Percentiles rank a stretch among this genome's conserved stretches.
These are phyloP conservation scores for Globodera ellingtonae DNA, from an alignment of 1,140 invertebrate species.

Conservation along the genomic window DNA sequence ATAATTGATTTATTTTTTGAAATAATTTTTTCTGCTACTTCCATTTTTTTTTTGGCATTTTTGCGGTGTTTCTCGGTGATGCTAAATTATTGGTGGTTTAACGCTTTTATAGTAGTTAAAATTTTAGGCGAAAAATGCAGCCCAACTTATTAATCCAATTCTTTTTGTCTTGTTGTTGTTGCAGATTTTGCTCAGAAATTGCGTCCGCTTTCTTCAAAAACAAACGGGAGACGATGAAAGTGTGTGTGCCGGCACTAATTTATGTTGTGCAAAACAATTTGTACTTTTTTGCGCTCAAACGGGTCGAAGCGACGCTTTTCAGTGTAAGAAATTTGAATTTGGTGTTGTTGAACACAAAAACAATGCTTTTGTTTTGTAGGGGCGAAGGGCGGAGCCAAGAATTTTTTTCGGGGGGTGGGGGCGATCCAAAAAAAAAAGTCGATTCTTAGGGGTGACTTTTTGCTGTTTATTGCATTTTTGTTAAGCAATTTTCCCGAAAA, in stretches of 20 bases:
- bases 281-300: conserved; percentile 48
- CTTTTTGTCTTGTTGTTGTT: neutral
- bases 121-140: conserved; percentile 9
- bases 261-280: conserved; percentile 51
- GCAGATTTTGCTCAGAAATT: conserved; percentile 40
- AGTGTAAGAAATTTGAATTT: conserved; percentile 22
- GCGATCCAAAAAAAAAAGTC: no score
- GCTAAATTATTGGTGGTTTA: no score
- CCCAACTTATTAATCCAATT: neutral
- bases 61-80: neutral
- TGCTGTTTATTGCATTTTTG: no score
- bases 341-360: neutral
- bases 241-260: conserved; percentile 44
- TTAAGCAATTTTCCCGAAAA: no score
- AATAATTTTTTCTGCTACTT: no score
- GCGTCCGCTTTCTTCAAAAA: conserved; percentile 37
- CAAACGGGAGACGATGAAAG: conserved; percentile 45
- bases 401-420: no score
- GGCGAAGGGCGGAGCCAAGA: no score
- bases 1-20: no score
- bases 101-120: no score
- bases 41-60: neutral
- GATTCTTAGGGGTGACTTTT: no score
- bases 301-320: conserved; percentile 47
- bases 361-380: neutral